These are phyloP conservation scores for Channa argus DNA, from an alignment of 2,113 vertebrate species.

Conservation along the genomic window DNA sequence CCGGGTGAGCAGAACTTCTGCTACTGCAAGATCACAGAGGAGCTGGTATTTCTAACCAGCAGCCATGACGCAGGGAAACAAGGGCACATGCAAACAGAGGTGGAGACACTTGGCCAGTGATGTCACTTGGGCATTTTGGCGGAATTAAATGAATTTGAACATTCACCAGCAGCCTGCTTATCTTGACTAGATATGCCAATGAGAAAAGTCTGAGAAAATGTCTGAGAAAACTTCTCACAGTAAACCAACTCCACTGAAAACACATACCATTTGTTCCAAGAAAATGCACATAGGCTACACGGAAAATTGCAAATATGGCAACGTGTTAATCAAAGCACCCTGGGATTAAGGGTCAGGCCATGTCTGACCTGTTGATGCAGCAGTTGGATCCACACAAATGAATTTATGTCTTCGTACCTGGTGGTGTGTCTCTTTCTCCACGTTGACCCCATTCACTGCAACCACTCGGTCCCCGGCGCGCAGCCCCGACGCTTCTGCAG, in stretches of 20 bases:
- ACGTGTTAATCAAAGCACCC: background rate
- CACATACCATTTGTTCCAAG: too few species aligned
- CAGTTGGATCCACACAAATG: background rate
- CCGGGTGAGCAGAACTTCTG: background rate
- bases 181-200: background rate
- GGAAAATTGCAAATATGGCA: background rate
- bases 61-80: background rate
- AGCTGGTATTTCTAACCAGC: slow-evolving; percentile 15
- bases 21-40: slow-evolving; percentile 17
- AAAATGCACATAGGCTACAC: background rate
- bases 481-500: slow-evolving; percentile 91
- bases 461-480: slow-evolving; percentile 92
- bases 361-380: slow-evolving; percentile 23
- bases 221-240: too few species aligned
- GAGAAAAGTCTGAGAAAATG: background rate
- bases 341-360: background rate
- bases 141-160: background rate
- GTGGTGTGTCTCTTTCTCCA: slow-evolving; percentile 95
- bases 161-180: background rate
- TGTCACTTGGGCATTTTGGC: background rate
- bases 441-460: slow-evolving; percentile 92
- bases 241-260: too few species aligned
- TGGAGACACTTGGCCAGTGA: slow-evolving; percentile 3
- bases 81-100: slow-evolving; percentile 16
- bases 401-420: slow-evolving; percentile 81